These are phyloP conservation scores for Danio rerio DNA, from an alignment of 2,113 vertebrate species.

Conservation along the genomic window GRCz12tu NC_133195.1:48091001-48091500, in stretches of 20 bases:
- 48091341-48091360: conserved; percentile 15
- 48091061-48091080: conserved; percentile 21
- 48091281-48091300: conserved; percentile 40
- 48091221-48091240: conserved; percentile 58
- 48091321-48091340: conserved; percentile 38
- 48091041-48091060: conserved; percentile 23
- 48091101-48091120: conserved; percentile 23
- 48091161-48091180: conserved; percentile 57
- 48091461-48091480: conserved; percentile 7
- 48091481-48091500: not conserved
- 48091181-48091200: conserved; percentile 45
- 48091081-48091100: conserved; percentile 4
- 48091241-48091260: conserved; percentile 57
- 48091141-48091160: conserved; percentile 49
- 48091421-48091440: conserved; percentile 6
- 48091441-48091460: not conserved
- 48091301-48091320: conserved; percentile 12
- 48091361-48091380: conserved; percentile 39
- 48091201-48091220: conserved; percentile 59
- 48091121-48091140: conserved; percentile 12
- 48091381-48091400: conserved; percentile 21
- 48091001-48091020: too few relatives aligned
- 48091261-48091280: conserved; percentile 44
- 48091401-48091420: conserved; percentile 30
- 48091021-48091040: not conserved